These are phyloP conservation scores for Gracilinanus agilis DNA, from an alignment of 2,113 vertebrate species.

Conservation along the genomic window DNA sequence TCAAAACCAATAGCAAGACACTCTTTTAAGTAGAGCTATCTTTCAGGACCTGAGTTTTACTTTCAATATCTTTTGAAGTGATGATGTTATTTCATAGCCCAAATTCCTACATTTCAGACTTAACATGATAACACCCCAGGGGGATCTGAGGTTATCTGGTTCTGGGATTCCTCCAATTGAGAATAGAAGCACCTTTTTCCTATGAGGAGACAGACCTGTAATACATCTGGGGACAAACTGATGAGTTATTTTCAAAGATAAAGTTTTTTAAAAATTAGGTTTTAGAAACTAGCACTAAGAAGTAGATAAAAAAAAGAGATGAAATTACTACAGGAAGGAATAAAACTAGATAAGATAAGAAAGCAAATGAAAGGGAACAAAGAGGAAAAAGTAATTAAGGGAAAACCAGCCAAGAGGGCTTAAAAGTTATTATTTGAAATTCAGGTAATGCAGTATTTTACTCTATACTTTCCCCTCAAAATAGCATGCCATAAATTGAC, in stretches of 20 bases:
- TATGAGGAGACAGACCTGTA: background rate
- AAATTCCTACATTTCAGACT: background rate
- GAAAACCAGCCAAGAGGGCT: conserved; percentile 60
- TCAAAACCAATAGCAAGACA: conserved; percentile 1
- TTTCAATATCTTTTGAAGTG: background rate
- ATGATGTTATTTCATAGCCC: background rate
- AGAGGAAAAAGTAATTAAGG: conserved; percentile 10
- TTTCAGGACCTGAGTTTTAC: background rate
- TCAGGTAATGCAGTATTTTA: background rate
- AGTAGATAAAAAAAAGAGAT: conserved; percentile 39
- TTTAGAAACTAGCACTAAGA: background rate
- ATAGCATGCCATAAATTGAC: background rate
- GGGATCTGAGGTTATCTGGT: background rate
- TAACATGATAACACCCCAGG: background rate
- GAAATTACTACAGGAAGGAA: conserved; percentile 59
- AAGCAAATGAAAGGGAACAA: conserved; percentile 64
- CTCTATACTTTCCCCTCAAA: conserved; percentile 60
- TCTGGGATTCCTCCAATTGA: background rate
- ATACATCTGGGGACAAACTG: background rate
- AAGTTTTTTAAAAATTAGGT: conserved; percentile 2
- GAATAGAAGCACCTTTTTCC: background rate
- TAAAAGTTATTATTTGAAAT: conserved; percentile 43
- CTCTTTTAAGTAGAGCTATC: background rate
- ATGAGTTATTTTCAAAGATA: conserved; percentile 24
- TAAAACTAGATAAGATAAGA: conserved; percentile 40